A percentile compares a stretch with the other conserved stretches of the same genome.
Conservation (phyloP, 2,797 vertebrate species). For the Crenuchus spilurus region DNA sequence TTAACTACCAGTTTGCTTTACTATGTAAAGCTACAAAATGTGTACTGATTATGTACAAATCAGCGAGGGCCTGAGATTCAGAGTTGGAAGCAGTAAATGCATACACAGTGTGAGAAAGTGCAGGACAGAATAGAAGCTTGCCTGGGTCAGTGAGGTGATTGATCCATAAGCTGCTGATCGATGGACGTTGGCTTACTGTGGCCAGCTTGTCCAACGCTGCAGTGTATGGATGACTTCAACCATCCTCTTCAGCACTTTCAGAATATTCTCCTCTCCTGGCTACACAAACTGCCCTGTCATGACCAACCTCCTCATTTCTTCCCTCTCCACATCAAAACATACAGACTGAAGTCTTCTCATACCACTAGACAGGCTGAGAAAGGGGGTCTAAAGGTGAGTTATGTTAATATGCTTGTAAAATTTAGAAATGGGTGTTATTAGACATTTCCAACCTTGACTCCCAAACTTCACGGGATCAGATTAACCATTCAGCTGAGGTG, state of each 20-base stretch:
- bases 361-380: not conserved
- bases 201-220: not conserved
- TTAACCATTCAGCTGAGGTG: constrained; percentile 41
- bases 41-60: constrained; percentile 36
- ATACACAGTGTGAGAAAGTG: not conserved
- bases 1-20: constrained; percentile 34
- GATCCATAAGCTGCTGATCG: constrained; percentile 38
- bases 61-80: constrained; percentile 3
- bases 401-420: not conserved
- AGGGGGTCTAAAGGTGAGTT: not conserved
- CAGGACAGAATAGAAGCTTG: constrained; percentile 8
- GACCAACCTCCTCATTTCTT: constrained; percentile 27
- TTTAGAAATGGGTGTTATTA: not conserved
- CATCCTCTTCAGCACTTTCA: constrained; percentile 10
- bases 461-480: constrained; percentile 25
- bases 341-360: not conserved
- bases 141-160: constrained; percentile 32
- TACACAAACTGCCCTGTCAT: not conserved
- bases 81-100: constrained; percentile 5
- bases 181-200: constrained; percentile 23
- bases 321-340: constrained; percentile 42
- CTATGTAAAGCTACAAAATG: not conserved
- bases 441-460: not conserved
- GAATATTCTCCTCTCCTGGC: not conserved
- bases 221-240: constrained; percentile 1